Conservation (phyloP, 2,113 vertebrate genomes). For the Glaucidium brasilianum region DNA sequence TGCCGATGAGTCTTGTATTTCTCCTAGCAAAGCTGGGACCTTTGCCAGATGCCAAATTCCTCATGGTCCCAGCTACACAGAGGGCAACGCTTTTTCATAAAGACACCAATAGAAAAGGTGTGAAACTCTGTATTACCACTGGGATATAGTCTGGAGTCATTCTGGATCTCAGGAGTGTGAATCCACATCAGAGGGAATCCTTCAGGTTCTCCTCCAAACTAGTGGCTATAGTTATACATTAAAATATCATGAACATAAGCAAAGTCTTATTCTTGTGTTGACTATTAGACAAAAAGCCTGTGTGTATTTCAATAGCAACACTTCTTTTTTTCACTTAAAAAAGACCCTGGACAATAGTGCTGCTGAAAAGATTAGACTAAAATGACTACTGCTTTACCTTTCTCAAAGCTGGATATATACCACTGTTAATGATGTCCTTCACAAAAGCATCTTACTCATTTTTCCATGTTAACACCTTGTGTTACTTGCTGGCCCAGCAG, state of each 20-base stretch:
- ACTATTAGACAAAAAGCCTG: background rate
- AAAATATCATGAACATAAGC: background rate
- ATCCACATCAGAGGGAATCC: background rate
- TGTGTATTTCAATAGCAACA: background rate
- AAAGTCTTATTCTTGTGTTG: background rate
- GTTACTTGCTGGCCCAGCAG: background rate
- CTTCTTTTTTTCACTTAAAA: background rate
- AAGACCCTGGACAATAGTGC: background rate
- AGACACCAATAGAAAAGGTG: background rate
- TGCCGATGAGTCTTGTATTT: background rate
- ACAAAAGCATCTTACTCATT: background rate
- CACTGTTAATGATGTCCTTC: background rate
- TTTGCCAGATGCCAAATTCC: background rate
- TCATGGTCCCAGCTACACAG: background rate
- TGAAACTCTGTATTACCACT: accelerated
- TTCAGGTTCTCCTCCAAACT: background rate
- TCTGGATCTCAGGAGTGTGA: background rate
- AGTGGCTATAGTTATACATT: background rate
- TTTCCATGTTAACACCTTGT: background rate
- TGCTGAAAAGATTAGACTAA: background rate
- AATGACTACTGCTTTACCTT: accelerated
- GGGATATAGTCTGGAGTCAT: background rate
- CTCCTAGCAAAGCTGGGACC: background rate
- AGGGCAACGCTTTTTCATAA: background rate
- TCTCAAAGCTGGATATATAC: background rate